Conservation (phyloP, 2,113 vertebrate genomes). For the pig (Sus scrofa) region DNA sequence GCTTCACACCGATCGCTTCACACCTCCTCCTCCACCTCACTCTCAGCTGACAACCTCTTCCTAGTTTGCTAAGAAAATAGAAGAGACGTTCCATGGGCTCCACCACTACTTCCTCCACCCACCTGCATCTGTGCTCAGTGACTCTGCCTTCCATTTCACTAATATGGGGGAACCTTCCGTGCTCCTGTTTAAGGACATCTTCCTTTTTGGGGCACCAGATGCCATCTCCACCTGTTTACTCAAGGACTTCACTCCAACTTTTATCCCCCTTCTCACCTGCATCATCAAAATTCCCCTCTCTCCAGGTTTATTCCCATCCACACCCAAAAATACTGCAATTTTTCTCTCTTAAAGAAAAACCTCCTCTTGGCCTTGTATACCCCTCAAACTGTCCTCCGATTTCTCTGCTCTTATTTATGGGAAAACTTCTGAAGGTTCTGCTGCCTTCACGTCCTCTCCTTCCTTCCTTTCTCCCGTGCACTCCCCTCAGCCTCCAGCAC, state of each 20-base stretch:
- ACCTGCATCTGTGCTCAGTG: slow-evolving; percentile 66
- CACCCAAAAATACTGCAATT: neutral
- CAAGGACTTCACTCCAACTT: neutral
- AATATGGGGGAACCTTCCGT: neutral
- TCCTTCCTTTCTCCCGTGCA: neutral
- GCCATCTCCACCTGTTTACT: slow-evolving; percentile 53
- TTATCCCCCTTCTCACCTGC: neutral
- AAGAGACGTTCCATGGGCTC: slow-evolving; percentile 24
- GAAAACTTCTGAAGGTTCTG: neutral
- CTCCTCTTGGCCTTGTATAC: neutral
- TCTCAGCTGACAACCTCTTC: slow-evolving; percentile 71
- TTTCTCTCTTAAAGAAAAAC: slow-evolving; percentile 50
- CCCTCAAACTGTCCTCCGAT: neutral
- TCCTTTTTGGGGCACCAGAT: slow-evolving; percentile 22
- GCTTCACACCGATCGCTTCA: slow-evolving; percentile 61
- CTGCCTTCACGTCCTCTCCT: neutral
- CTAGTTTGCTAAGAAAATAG: slow-evolving; percentile 74
- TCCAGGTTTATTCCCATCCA: neutral
- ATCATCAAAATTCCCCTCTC: neutral
- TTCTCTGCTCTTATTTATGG: neutral
- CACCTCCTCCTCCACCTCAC: slow-evolving; percentile 62
- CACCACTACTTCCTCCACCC: slow-evolving; percentile 41
- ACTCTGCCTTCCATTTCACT: slow-evolving; percentile 26
- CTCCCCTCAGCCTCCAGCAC: neutral
- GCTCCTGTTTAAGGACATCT: slow-evolving; percentile 41